Evolutionary conservation across 2,113 vertebrate genomes (phyloP).

Genomic region (Anser brachyrhynchus): DNA sequence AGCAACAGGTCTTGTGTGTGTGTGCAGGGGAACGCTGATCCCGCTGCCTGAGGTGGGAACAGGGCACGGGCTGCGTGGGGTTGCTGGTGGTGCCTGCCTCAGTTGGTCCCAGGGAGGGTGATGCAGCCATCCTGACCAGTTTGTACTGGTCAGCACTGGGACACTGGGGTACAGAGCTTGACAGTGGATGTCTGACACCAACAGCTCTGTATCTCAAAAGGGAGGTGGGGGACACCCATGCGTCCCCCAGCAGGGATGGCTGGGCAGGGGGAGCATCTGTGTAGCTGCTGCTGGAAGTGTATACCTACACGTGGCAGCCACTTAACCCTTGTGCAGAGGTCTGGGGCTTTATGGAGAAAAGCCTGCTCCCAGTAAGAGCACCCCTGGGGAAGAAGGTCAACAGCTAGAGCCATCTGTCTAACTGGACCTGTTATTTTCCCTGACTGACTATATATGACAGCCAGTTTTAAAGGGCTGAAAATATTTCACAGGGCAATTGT

Average conservation of each 20-base stretch:
- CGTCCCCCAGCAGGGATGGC: not conserved
- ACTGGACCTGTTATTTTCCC: not conserved
- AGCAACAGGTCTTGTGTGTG: not conserved
- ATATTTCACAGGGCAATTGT: too few relatives aligned
- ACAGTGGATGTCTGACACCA: not conserved
- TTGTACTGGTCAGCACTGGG: not conserved
- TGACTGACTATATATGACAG: not conserved
- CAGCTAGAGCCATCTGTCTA: not conserved
- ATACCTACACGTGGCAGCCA: not conserved
- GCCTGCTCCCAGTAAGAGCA: rapidly evolving
- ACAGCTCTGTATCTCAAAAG: not conserved
- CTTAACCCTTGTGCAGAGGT: rapidly evolving
- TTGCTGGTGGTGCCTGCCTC: not conserved
- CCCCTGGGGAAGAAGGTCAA: rapidly evolving
- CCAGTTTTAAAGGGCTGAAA: not conserved
- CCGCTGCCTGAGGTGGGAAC: not conserved
- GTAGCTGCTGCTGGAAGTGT: not conserved
- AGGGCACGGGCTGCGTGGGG: rapidly evolving
- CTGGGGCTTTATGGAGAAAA: rapidly evolving
- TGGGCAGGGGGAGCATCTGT: not conserved
- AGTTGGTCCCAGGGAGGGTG: not conserved
- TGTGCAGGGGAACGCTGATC: not conserved
- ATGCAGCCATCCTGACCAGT: not conserved
- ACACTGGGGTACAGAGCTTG: rapidly evolving
- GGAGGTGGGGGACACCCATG: not conserved